Evolutionary conservation across 2,113 vertebrate species (phyloP).

Genomic region (Todiramphus saurophagus): DNA sequence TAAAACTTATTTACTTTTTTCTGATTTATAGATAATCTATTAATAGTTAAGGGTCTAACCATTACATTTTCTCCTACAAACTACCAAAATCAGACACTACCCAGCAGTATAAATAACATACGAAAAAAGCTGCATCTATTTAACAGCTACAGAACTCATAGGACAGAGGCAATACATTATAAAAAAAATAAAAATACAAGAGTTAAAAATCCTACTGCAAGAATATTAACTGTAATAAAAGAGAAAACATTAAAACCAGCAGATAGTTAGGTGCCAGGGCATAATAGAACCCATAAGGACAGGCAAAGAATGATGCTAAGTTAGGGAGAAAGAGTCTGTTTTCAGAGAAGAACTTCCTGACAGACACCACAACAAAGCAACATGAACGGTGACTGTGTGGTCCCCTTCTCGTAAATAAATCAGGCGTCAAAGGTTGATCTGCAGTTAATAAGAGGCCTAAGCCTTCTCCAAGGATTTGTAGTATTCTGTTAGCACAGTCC

Average conservation of each 20-base stretch:
- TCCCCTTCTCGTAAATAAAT: conserved; percentile 63
- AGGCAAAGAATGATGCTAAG: conserved; percentile 63
- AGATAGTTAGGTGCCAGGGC: conserved; percentile 67
- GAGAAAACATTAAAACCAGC: conserved; percentile 72
- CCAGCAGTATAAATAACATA: conserved; percentile 34
- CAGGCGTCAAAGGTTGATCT: conserved; percentile 54
- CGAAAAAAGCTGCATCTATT: conserved; percentile 34
- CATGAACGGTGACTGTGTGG: conserved; percentile 54
- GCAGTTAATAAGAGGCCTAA: conserved; percentile 63
- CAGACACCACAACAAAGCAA: conserved; percentile 70
- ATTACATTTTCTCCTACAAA: conserved; percentile 36
- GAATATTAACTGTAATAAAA: conserved; percentile 69
- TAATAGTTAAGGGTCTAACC: conserved; percentile 16
- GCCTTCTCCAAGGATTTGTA: conserved; percentile 93
- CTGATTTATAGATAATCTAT: conserved; percentile 11
- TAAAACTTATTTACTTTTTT: conserved; percentile 37
- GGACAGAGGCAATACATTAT: conserved; percentile 66
- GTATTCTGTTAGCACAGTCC: conserved; percentile 93
- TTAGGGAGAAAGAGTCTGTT: conserved; percentile 63
- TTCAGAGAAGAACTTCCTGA: conserved; percentile 60
- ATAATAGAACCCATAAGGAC: conserved; percentile 69
- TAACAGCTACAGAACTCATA: conserved; percentile 46
- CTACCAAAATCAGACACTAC: conserved; percentile 28
- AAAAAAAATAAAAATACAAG: conserved; percentile 43
- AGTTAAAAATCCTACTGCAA: conserved; percentile 69